These are phyloP conservation scores for Xanthia togata DNA, from an alignment of 2,888 invertebrate genomes.

Conservation along the genomic window DNA sequence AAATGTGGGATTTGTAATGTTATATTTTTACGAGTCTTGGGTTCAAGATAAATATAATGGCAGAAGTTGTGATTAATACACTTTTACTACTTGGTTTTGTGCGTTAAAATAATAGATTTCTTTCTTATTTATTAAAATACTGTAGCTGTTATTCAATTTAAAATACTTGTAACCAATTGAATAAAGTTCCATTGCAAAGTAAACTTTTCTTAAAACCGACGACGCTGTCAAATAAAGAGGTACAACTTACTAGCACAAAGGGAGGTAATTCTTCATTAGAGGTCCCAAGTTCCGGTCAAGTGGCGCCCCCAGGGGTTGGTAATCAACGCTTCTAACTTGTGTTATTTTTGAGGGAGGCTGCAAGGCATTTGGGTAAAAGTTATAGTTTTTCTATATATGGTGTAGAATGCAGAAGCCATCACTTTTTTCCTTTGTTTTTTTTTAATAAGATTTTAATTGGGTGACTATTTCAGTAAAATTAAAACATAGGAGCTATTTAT, in stretches of 20 bases:
- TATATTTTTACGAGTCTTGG: conserved; percentile 11
- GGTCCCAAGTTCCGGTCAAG: conserved; percentile 84
- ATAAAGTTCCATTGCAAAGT: not conserved
- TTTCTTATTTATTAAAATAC: not conserved
- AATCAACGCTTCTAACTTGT: conserved; percentile 84
- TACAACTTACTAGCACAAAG: conserved; percentile 71
- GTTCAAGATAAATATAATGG: not conserved
- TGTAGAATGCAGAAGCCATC: not conserved
- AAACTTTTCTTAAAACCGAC: conserved; percentile 46
- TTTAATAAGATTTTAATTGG: not conserved
- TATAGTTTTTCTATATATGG: conserved; percentile 28
- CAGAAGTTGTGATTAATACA: not conserved
- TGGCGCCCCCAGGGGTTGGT: conserved; percentile 82
- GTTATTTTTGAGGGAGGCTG: conserved; percentile 80
- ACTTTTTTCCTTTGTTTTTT: not conserved
- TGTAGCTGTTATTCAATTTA: not conserved
- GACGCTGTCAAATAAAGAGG: conserved; percentile 67
- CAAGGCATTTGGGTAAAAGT: conserved; percentile 58
- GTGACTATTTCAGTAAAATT: not conserved
- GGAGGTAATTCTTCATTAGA: conserved; percentile 89
- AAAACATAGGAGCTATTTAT: not conserved
- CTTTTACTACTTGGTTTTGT: no score
- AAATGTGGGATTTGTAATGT: not conserved
- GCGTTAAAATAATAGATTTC: no score
- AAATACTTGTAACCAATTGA: not conserved